Base-by-base conservation (phyloP, 2,888 invertebrate genomes). In the Pantelozetes paolii region DNA sequence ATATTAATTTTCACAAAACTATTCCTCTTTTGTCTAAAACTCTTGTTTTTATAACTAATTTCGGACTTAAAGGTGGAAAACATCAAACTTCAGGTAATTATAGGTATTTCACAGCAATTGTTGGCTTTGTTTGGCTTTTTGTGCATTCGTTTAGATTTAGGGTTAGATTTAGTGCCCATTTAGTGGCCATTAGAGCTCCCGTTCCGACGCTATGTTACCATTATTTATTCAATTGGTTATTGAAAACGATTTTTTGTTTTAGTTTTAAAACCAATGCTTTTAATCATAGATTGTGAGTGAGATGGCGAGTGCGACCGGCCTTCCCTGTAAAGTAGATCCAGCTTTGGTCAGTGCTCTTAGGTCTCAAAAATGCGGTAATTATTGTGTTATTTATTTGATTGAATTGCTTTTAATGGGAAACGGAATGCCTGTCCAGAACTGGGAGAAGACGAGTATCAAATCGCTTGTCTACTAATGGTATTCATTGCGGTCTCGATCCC, bases 401-500 rank as follows among this genome's bases (percentile, higher is more conserved):
- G 1, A 59, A 59, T 59, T 59, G 15, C 18, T 20, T 2, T 26
- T 23, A 54, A 54, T 23, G 20, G n/a, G n/a, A n/a, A 36, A 36
- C 36, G 6, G 6, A 36, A 36, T 36, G 36, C 9, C 36, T 36
- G 36, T 80, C 85, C 88, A 32, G 94, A 94, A 80, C 85, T 88
- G 3, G 92, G 92, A 78, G 93, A 94, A 78, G 95, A 96, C 78
- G 95, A 97, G 80, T 96, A 97, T 84, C 86, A 92, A 40, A 85
- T 94, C 48, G 93, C 96, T 0, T 99, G 99, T 82, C 85, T 99
- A 50, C 83, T 99, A 75, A 95, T 99, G 94, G 99, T 99, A 6
- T 99, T 98, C 82, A 93, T 99, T 0, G 98, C 99, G 0, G 96
- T 99, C 20, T 94, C 97, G 0, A 89, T 99, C 79, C 98, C 98